phyloP scores from a whole-genome alignment of 2,797 vertebrate species.

The Serranus cabrilla region DNA sequence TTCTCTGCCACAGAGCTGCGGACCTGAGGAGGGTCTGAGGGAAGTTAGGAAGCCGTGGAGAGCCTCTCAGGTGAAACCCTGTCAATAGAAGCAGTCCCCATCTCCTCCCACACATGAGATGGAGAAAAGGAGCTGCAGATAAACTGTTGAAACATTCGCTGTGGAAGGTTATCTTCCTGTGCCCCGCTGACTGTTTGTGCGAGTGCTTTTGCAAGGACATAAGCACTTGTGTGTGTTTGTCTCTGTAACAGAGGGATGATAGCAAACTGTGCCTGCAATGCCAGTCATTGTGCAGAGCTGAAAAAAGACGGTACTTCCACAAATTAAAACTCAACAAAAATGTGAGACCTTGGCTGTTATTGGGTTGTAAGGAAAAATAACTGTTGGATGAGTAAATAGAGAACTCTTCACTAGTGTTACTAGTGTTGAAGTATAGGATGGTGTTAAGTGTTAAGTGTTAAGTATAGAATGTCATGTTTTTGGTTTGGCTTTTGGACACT shows the following conservation, averaged over 20 bases:
- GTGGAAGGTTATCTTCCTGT: slow-evolving; percentile 30
- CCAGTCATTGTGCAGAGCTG: not conserved
- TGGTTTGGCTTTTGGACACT: no score
- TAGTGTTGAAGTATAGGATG: no score
- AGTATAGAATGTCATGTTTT: no score
- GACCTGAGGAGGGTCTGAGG: slow-evolving; percentile 32
- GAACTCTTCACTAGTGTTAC: no score
- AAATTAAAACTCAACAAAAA: not conserved
- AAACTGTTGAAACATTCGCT: slow-evolving; percentile 56
- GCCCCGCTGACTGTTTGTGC: not conserved
- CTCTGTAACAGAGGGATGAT: not conserved
- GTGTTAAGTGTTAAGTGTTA: no score
- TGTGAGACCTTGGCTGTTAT: not conserved
- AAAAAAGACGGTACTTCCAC: not conserved
- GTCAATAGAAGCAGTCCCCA: slow-evolving; percentile 37
- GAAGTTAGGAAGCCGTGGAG: slow-evolving; percentile 31
- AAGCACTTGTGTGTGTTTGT: not conserved
- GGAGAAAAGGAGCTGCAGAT: slow-evolving; percentile 48
- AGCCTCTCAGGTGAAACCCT: slow-evolving; percentile 56
- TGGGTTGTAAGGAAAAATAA: no score
- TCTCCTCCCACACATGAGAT: slow-evolving; percentile 30
- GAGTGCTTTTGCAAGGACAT: not conserved
- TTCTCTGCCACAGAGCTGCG: slow-evolving; percentile 28
- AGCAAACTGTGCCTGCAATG: not conserved
- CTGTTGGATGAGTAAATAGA: no score